Evolutionary conservation across 2,797 vertebrate species (phyloP).

Genomic region (Orientallactaga sibirica): DNA sequence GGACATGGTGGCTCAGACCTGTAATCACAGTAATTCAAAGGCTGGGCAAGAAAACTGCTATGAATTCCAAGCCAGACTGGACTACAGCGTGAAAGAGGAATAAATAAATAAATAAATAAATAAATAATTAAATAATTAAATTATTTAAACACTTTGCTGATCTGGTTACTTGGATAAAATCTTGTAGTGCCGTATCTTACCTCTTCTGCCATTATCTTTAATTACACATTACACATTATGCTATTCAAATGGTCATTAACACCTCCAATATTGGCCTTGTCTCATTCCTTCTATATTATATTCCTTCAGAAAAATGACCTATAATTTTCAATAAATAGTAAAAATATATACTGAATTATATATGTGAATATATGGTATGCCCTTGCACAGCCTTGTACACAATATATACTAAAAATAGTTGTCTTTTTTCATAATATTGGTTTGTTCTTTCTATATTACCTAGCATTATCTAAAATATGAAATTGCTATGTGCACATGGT

Average conservation of each 20-base stretch:
- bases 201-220: slow-evolving; percentile 12
- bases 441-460: slow-evolving; percentile 55
- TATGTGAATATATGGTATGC: slow-evolving; percentile 28
- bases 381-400: not conserved
- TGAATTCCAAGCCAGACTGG: not conserved
- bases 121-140: not conserved
- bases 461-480: slow-evolving; percentile 58
- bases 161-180: slow-evolving; percentile 54
- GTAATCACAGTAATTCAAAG: not conserved
- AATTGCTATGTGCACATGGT: not conserved
- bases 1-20: not conserved
- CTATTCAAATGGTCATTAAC: slow-evolving; percentile 18
- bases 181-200: not conserved
- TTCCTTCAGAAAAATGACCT: slow-evolving; percentile 36
- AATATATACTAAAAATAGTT: slow-evolving; percentile 34
- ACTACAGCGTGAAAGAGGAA: not conserved
- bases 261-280: slow-evolving; percentile 36
- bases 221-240: slow-evolving; percentile 47
- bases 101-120: too few relatives aligned
- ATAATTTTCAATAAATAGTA: not conserved
- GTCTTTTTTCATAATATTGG: slow-evolving; percentile 33
- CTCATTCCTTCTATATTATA: slow-evolving; percentile 31
- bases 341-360: slow-evolving; percentile 23
- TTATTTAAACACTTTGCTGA: not conserved
- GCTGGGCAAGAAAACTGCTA: not conserved